These are phyloP conservation scores for Agonopterix heracliana DNA, from an alignment of 2,888 invertebrate genomes.

Conservation along the genomic window DNA sequence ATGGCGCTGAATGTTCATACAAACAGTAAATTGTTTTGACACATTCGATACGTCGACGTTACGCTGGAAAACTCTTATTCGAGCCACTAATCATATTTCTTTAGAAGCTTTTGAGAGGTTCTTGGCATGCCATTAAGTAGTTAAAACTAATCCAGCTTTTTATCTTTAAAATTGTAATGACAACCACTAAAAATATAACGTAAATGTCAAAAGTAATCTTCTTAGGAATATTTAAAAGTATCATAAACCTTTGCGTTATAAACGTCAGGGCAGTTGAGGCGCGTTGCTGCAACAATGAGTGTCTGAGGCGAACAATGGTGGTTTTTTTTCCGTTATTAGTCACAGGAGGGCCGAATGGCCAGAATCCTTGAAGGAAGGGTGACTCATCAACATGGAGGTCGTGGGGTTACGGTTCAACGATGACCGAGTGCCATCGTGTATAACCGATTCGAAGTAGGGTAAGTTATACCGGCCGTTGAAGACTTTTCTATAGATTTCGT, in stretches of 20 bases:
- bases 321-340: constrained; percentile 54
- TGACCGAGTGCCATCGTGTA: constrained; percentile 28
- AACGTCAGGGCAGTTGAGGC: constrained; percentile 21
- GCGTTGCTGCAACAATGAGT: constrained; percentile 1
- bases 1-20: too few relatives aligned
- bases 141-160: not conserved
- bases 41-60: too few relatives aligned
- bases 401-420: constrained; percentile 51
- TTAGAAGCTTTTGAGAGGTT: too few relatives aligned
- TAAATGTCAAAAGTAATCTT: constrained; percentile 9
- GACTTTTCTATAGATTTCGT: too few relatives aligned
- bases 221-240: constrained; percentile 15
- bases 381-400: constrained; percentile 54
- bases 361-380: constrained; percentile 58
- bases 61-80: too few relatives aligned
- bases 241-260: constrained; percentile 21
- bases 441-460: constrained; percentile 7
- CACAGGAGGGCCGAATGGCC: constrained; percentile 35
- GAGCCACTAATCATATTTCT: too few relatives aligned
- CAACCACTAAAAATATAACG: not conserved
- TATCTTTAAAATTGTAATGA: not conserved
- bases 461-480: too few relatives aligned
- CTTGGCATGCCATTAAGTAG: too few relatives aligned
- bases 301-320: constrained; percentile 44
- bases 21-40: too few relatives aligned